Conservation (phyloP, 2,797 vertebrate genomes). For the Pseudocheirus occidentalis region DNA sequence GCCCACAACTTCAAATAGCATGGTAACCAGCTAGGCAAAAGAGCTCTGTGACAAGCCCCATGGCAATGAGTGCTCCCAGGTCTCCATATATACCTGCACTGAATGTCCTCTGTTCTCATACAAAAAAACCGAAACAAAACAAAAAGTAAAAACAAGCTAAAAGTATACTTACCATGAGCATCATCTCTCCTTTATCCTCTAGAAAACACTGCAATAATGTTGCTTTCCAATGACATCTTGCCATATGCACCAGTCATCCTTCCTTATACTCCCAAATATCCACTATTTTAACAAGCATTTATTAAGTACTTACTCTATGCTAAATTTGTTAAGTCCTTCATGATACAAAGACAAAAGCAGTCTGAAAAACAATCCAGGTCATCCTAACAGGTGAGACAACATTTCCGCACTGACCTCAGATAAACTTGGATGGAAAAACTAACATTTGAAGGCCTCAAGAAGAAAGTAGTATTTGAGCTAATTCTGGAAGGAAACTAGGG, state of each 20-base stretch:
- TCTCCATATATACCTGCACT: not conserved
- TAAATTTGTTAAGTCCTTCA: not conserved
- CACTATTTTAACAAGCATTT: not conserved
- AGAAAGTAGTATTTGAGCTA: not conserved
- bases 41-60: not conserved
- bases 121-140: too few species aligned
- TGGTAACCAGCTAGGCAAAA: not conserved
- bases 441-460: not conserved
- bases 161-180: not conserved
- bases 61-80: not conserved
- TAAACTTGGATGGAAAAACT: not conserved
- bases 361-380: not conserved
- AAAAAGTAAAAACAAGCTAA: not conserved
- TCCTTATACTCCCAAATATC: not conserved
- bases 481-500: not conserved
- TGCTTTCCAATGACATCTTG: not conserved
- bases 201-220: not conserved
- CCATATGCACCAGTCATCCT: not conserved
- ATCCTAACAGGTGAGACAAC: not conserved
- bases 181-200: not conserved
- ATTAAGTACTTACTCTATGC: not conserved
- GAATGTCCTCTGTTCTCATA: not conserved
- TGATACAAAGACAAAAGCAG: not conserved
- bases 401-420: not conserved
- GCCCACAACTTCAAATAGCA: not conserved